These are phyloP conservation scores for Phoeniculus purpureus DNA, from an alignment of 2,797 vertebrate genomes.

Conservation along the genomic window DNA sequence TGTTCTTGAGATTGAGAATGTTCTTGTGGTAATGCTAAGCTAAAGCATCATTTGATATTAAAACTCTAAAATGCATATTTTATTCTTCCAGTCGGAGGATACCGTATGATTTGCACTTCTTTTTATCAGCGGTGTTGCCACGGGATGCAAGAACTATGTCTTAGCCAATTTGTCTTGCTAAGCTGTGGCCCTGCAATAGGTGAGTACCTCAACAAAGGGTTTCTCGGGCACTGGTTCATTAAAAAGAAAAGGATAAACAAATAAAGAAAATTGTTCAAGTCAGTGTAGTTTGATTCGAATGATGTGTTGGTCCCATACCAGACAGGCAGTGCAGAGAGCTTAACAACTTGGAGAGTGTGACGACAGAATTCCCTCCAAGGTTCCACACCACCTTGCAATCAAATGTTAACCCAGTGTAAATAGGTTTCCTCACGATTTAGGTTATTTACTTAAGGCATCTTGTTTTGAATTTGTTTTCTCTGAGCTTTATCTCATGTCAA, in stretches of 20 bases:
- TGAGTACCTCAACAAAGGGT: slow-evolving; percentile 35
- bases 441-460: slow-evolving; percentile 68
- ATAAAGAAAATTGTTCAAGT: slow-evolving; percentile 37
- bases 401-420: slow-evolving; percentile 54
- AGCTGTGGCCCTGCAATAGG: slow-evolving; percentile 13
- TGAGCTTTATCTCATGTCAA: neutral
- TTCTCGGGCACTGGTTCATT: slow-evolving; percentile 16
- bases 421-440: slow-evolving; percentile 6
- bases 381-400: neutral
- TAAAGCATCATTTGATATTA: neutral
- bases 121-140: neutral
- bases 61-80: neutral
- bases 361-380: neutral
- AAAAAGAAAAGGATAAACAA: neutral
- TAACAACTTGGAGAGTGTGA: neutral
- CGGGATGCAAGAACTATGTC: neutral
- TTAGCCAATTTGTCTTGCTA: slow-evolving; percentile 3
- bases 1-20: neutral
- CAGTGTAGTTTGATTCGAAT: slow-evolving; percentile 1
- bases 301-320: slow-evolving; percentile 35
- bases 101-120: neutral
- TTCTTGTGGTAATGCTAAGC: neutral
- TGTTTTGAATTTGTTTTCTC: neutral
- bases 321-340: slow-evolving; percentile 34
- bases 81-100: slow-evolving; percentile 33